These are phyloP conservation scores for Platalea minor DNA, from an alignment of 2,797 vertebrate species.

Conservation along the genomic window DNA sequence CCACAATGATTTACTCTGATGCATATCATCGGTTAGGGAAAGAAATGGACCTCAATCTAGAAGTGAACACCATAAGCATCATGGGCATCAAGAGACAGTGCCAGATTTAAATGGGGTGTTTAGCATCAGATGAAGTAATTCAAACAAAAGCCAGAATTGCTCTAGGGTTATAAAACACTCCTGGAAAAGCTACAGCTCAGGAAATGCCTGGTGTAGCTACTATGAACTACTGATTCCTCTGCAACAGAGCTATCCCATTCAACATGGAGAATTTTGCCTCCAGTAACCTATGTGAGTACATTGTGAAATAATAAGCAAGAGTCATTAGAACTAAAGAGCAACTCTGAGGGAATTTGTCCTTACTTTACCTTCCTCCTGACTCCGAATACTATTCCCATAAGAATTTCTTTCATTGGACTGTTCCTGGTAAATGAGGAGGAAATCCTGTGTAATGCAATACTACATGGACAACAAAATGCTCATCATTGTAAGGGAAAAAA, in stretches of 20 bases:
- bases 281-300: neutral
- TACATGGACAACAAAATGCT: neutral
- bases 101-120: neutral
- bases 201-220: neutral
- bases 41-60: neutral
- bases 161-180: neutral
- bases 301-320: neutral
- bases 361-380: neutral
- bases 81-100: neutral
- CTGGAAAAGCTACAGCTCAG: neutral
- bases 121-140: neutral
- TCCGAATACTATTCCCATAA: neutral
- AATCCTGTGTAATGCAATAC: neutral
- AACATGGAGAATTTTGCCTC: neutral
- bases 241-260: neutral
- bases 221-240: neutral
- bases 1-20: neutral
- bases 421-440: neutral
- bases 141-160: neutral
- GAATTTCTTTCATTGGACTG: neutral
- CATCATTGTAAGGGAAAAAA: neutral
- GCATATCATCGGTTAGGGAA: neutral
- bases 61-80: neutral
- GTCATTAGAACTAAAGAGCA: neutral
- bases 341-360: neutral